Conservation (phyloP, 2,888 invertebrate genomes). For the Amaurobius ferox region DNA sequence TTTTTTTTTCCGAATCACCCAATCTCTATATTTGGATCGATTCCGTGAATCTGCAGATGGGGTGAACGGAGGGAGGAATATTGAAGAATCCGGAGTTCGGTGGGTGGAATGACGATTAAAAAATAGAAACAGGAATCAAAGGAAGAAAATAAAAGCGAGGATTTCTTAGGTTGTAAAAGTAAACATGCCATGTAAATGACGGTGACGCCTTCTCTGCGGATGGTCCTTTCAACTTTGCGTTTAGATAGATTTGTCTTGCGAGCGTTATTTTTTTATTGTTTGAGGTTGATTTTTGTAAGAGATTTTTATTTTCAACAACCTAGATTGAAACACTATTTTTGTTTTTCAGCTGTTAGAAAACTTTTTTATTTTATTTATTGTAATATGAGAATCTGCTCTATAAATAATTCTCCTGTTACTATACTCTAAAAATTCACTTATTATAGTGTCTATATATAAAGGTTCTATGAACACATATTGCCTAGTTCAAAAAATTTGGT, state of each 20-base stretch:
- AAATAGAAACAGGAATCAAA: conserved; percentile 24
- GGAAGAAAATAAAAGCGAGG: conserved; percentile 54
- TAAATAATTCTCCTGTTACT: too few species aligned
- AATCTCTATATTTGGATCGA: conserved; percentile 70
- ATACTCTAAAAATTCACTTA: too few species aligned
- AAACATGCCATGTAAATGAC: conserved; percentile 50
- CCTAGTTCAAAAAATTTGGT: too few species aligned
- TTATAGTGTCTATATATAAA: too few species aligned
- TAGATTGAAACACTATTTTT: conserved; percentile 3
- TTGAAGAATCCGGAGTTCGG: background rate
- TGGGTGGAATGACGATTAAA: conserved; percentile 20
- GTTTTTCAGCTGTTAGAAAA: too few species aligned
- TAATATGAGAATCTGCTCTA: too few species aligned
- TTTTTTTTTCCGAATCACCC: conserved; percentile 29
- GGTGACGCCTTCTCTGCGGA: background rate
- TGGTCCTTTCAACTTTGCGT: background rate
- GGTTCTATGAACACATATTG: too few species aligned
- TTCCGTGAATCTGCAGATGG: conserved; percentile 24
- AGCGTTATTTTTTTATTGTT: conserved; percentile 6
- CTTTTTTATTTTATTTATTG: too few species aligned
- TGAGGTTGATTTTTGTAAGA: background rate
- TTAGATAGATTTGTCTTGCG: background rate
- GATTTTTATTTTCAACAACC: background rate
- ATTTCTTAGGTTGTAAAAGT: conserved; percentile 60
- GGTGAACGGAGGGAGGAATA: conserved; percentile 17